Conservation (phyloP, 2,888 invertebrate species). For the Antheraea yamamai region DNA sequence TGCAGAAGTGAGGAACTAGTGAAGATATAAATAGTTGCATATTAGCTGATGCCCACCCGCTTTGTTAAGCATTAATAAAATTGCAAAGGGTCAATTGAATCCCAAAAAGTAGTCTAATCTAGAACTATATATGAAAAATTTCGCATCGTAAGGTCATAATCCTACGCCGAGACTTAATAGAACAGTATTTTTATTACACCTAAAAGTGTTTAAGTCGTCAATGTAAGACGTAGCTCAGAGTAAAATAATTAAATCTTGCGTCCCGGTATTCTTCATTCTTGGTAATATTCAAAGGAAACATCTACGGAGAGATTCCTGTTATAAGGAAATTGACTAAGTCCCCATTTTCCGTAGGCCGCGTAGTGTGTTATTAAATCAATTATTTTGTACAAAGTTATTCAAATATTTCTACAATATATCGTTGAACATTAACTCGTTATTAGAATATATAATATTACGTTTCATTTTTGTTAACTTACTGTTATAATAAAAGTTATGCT, state of each 20-base stretch:
- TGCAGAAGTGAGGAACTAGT: background rate
- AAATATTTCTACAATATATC: constrained; percentile 36
- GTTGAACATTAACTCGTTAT: constrained; percentile 22
- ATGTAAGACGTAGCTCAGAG: background rate
- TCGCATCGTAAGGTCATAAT: no score
- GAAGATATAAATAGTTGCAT: background rate
- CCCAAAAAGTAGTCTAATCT: no score
- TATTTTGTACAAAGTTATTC: constrained; percentile 38
- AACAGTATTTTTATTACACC: no score
- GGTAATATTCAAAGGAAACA: constrained; percentile 52
- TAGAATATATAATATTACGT: background rate
- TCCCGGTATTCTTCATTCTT: constrained; percentile 37
- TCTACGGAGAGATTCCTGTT: constrained; percentile 40
- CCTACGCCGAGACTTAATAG: no score
- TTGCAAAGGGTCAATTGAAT: no score
- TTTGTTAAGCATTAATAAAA: no score
- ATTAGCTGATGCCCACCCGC: background rate
- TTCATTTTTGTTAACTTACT: background rate
- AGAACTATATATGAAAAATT: no score
- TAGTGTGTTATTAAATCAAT: constrained; percentile 48
- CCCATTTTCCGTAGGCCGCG: constrained; percentile 30
- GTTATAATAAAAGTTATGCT: no score
- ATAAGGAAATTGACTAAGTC: constrained; percentile 43
- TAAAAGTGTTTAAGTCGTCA: background rate
- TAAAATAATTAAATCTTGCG: background rate